A percentile compares a stretch with the other conserved stretches of the same genome.
phyloP scores from a whole-genome alignment of 2,797 vertebrate species.

The Channa striata region DNA sequence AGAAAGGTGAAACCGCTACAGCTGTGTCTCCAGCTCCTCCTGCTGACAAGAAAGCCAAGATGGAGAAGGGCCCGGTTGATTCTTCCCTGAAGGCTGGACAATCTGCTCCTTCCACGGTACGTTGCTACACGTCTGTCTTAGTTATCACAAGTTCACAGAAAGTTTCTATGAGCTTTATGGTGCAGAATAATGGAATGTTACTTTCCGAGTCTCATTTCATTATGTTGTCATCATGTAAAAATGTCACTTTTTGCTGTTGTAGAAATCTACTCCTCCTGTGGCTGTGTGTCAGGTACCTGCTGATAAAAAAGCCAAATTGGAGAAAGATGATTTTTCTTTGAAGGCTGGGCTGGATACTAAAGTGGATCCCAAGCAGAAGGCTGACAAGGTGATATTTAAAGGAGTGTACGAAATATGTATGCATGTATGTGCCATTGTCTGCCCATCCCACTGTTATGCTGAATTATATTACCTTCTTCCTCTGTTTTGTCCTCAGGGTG shows the following conservation, averaged over 20 bases:
- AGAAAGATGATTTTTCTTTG: constrained; percentile 37
- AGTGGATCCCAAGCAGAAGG: constrained; percentile 58
- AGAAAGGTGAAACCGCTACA: constrained; percentile 49
- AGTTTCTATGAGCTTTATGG: background rate
- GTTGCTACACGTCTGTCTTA: background rate
- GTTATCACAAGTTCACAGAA: background rate
- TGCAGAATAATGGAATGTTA: too few relatives aligned
- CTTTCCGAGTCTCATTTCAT: background rate
- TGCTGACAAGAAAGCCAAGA: constrained; percentile 81
- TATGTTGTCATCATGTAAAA: background rate
- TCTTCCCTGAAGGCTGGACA: constrained; percentile 57
- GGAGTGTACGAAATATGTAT: background rate
- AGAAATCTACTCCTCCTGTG: constrained; percentile 38
- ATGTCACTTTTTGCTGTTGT: constrained; percentile 2
- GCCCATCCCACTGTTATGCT: background rate
- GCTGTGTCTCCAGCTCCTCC: constrained; percentile 67
- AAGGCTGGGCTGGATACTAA: constrained; percentile 24
- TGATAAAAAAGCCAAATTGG: constrained; percentile 76
- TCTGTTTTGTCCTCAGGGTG: constrained; percentile 45
- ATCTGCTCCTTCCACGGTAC: constrained; percentile 40
- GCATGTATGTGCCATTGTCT: background rate
- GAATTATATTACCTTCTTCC: background rate
- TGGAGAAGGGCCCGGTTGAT: constrained; percentile 55
- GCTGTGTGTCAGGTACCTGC: constrained; percentile 60
- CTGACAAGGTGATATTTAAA: constrained; percentile 56